These are phyloP conservation scores for Rhagoletis pomonella DNA, from an alignment of 1,140 invertebrate genomes.

Conservation along the genomic window DNA sequence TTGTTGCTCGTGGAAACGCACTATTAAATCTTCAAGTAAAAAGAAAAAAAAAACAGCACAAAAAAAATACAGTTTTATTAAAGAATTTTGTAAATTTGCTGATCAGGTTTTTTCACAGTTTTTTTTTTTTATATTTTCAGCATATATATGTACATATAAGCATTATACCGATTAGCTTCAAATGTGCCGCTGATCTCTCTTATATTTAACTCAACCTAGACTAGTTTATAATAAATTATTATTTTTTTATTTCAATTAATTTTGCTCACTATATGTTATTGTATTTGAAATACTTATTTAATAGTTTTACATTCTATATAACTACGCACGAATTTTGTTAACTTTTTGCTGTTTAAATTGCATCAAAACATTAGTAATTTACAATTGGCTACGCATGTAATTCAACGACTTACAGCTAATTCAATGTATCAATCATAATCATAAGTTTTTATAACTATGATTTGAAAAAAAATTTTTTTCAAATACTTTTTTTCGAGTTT, in stretches of 20 bases:
- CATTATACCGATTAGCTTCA: too few species aligned
- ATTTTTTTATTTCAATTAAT: not conserved
- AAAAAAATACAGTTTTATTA: too few species aligned
- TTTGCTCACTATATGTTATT: not conserved
- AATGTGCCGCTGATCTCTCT: not conserved
- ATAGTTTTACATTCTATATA: not conserved
- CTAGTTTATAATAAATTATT: not conserved
- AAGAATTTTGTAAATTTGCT: too few species aligned
- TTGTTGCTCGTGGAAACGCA: too few species aligned
- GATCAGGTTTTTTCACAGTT: too few species aligned
- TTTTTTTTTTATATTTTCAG: too few species aligned
- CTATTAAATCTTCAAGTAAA: too few species aligned
- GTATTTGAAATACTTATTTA: not conserved
- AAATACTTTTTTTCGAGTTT: not conserved
- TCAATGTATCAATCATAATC: constrained; percentile 21
- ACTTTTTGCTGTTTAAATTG: constrained; percentile 52
- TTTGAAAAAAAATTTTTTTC: not conserved
- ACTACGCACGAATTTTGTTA: constrained; percentile 46
- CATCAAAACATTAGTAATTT: constrained; percentile 50
- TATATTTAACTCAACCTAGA: not conserved
- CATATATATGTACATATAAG: too few species aligned
- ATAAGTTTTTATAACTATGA: not conserved
- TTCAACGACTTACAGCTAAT: constrained; percentile 44
- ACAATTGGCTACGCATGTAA: constrained; percentile 52
- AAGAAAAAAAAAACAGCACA: too few species aligned